These are phyloP conservation scores for Drosophila quadrilineata DNA, from an alignment of 1,140 invertebrate species.

Conservation along the genomic window DNA sequence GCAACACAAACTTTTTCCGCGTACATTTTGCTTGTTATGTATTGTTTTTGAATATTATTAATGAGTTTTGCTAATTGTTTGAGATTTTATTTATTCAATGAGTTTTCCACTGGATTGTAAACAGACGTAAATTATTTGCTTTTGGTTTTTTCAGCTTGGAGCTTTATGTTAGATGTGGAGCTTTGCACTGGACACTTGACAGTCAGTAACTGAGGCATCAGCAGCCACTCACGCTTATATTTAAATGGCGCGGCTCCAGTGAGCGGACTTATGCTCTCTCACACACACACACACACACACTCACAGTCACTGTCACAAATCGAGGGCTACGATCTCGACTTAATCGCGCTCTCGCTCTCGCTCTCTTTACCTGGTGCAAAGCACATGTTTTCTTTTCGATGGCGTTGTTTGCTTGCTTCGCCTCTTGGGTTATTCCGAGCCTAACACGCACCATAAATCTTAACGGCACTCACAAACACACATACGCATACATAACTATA, in stretches of 20 bases:
- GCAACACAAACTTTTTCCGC: constrained; percentile 62
- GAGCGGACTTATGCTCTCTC: background rate
- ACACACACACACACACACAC: too few relatives aligned
- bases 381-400: constrained; percentile 67
- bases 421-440: constrained; percentile 58
- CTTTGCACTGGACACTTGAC: constrained; percentile 50
- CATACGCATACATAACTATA: constrained; percentile 2
- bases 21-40: constrained; percentile 56
- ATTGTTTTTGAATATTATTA: constrained; percentile 16
- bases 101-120: background rate
- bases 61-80: constrained; percentile 7
- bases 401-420: constrained; percentile 29
- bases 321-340: too few relatives aligned
- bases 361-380: constrained; percentile 15
- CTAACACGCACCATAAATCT: constrained; percentile 62
- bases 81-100: constrained; percentile 1
- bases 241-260: constrained; percentile 34
- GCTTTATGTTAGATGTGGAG: constrained; percentile 27
- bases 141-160: background rate
- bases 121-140: background rate
- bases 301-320: too few relatives aligned
- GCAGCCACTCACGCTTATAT: constrained; percentile 51
- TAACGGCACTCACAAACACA: constrained; percentile 6
- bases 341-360: background rate
- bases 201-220: constrained; percentile 60